phyloP scores from a whole-genome alignment of 2,888 invertebrate species.

The Piscicola geometra region DNA sequence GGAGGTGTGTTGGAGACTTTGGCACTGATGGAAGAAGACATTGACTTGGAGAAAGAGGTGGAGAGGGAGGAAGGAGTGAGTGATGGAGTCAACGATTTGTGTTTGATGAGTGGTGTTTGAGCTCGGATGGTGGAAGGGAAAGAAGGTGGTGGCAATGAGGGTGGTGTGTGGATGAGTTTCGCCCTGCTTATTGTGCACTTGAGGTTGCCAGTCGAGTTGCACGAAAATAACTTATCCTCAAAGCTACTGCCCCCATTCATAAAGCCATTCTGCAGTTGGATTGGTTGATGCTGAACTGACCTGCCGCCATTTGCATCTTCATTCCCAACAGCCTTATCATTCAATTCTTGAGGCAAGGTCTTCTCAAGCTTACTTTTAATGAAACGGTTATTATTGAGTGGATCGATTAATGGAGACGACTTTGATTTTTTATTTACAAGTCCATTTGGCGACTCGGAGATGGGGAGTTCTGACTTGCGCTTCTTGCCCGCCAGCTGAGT shows the following conservation, averaged over 20 bases:
- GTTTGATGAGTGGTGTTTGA: neutral
- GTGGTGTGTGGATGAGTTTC: neutral
- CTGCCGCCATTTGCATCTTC: neutral
- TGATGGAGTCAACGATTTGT: neutral
- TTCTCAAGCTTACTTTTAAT: conserved; percentile 12
- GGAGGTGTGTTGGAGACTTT: neutral
- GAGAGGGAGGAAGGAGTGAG: neutral
- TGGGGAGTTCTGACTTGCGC: conserved; percentile 16
- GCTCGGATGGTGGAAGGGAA: too few species aligned
- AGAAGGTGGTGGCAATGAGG: neutral
- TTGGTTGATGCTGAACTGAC: neutral
- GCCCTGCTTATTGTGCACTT: conserved; percentile 30
- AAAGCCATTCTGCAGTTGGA: conserved; percentile 22
- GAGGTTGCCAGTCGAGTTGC: conserved; percentile 16
- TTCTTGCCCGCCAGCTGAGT: conserved; percentile 3
- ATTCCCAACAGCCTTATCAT: neutral
- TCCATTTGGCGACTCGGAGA: neutral
- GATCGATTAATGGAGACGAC: neutral
- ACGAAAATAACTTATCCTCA: conserved; percentile 25
- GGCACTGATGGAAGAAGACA: neutral
- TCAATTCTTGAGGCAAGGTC: neutral
- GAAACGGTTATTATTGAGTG: neutral
- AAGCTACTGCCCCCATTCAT: neutral
- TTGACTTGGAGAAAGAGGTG: neutral
- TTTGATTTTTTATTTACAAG: conserved; percentile 13